Evolutionary conservation across 2,888 invertebrate species (phyloP).

Genomic region (Apoda limacodes): DNA sequence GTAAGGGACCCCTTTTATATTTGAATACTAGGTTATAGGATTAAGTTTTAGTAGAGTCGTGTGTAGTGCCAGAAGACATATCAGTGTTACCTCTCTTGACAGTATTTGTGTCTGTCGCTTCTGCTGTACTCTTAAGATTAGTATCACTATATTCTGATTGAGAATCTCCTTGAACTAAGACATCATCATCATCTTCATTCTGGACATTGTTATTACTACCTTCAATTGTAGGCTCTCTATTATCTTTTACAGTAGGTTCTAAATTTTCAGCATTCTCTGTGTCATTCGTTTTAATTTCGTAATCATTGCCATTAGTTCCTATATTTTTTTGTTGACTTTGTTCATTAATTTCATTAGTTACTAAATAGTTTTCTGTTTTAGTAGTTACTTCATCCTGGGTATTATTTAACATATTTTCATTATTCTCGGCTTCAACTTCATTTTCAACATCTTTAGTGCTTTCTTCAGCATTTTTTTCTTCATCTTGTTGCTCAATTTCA

Average conservation of each 20-base stretch:
- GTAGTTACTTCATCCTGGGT: no score
- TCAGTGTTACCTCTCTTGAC: slow-evolving; percentile 54
- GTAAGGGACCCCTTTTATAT: slow-evolving; percentile 56
- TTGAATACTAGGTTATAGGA: slow-evolving; percentile 36
- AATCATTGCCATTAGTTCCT: slow-evolving; percentile 7
- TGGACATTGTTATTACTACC: slow-evolving; percentile 49
- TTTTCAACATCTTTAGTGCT: slow-evolving; percentile 13
- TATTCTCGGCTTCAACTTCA: slow-evolving; percentile 25
- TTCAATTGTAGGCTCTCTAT: slow-evolving; percentile 37
- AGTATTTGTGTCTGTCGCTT: slow-evolving; percentile 46
- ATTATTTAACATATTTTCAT: no score
- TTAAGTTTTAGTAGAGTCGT: slow-evolving; percentile 52
- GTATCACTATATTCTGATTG: slow-evolving; percentile 52
- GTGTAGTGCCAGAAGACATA: slow-evolving; percentile 57
- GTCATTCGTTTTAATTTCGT: slow-evolving; percentile 3
- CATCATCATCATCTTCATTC: slow-evolving; percentile 69
- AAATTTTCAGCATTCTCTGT: slow-evolving; percentile 10
- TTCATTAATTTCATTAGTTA: slow-evolving; percentile 9
- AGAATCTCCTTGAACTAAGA: slow-evolving; percentile 58
- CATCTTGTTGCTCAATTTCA: no score
- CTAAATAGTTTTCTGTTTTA: no score
- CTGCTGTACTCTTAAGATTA: slow-evolving; percentile 46
- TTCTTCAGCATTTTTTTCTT: slow-evolving; percentile 11
- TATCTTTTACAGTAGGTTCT: no score
- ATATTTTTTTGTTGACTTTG: slow-evolving; percentile 14